These are phyloP conservation scores for Alosa alosa DNA, from an alignment of 2,113 vertebrate genomes.

Conservation along the genomic window DNA sequence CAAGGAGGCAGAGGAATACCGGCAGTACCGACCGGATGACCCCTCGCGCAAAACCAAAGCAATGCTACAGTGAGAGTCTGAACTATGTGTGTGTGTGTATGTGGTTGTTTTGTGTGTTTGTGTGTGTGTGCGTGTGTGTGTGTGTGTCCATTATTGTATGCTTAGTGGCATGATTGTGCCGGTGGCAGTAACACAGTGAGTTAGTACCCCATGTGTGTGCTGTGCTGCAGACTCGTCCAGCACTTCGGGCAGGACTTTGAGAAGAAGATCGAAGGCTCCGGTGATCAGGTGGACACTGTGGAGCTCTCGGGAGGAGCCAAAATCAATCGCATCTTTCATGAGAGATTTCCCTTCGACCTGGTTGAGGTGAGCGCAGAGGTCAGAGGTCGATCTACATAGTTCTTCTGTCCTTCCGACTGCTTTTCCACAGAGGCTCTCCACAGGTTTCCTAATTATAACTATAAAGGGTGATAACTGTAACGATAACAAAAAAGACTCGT, in stretches of 20 bases:
- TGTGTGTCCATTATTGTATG: conserved; percentile 8
- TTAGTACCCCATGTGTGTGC: not conserved
- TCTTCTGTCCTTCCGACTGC: not conserved
- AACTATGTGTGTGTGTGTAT: conserved; percentile 10
- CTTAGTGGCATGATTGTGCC: no score
- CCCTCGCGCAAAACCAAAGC: conserved; percentile 84
- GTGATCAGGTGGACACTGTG: conserved; percentile 85
- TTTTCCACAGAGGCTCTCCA: not conserved
- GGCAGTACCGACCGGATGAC: conserved; percentile 80
- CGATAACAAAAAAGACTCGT: no score
- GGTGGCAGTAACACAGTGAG: no score
- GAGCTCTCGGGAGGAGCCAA: conserved; percentile 88
- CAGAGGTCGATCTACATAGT: not conserved
- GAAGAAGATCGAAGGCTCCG: conserved; percentile 87
- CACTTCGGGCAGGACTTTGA: conserved; percentile 88
- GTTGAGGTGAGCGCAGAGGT: conserved; percentile 73
- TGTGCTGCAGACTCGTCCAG: conserved; percentile 78
- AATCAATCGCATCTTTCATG: conserved; percentile 93
- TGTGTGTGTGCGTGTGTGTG: not conserved
- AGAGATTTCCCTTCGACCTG: conserved; percentile 85
- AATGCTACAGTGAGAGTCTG: conserved; percentile 81
- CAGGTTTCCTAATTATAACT: no score
- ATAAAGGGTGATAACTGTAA: no score
- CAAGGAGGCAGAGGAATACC: conserved; percentile 83
- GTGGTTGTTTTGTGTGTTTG: not conserved